phyloP scores from a whole-genome alignment of 2,888 invertebrate genomes.

The Yponomeuta cagnagella region DNA sequence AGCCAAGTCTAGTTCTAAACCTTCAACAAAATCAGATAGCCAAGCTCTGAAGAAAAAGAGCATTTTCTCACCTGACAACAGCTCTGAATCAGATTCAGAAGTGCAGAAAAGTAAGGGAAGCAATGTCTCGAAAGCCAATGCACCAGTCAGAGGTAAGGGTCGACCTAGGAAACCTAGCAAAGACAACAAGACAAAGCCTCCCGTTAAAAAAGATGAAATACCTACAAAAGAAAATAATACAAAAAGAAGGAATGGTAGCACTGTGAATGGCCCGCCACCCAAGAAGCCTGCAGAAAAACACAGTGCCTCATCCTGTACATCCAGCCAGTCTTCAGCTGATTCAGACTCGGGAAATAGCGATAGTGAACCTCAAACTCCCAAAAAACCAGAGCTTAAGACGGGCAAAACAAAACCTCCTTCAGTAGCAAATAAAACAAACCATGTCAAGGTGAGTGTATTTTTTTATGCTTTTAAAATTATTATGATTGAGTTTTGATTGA shows the following conservation, averaged over 20 bases:
- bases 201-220: conserved; percentile 44
- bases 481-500: not conserved
- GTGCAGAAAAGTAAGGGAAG: conserved; percentile 45
- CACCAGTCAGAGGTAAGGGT: conserved; percentile 39
- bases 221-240: conserved; percentile 33
- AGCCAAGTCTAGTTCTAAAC: conserved; percentile 57
- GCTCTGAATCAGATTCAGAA: conserved; percentile 63
- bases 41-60: conserved; percentile 79
- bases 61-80: conserved; percentile 88
- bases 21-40: conserved; percentile 35
- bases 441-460: conserved; percentile 37
- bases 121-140: conserved; percentile 44
- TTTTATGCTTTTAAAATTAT: too few species aligned
- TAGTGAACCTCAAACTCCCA: conserved; percentile 47
- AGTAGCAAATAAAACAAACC: conserved; percentile 19
- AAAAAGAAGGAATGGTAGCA: conserved; percentile 53
- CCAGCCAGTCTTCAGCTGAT: conserved; percentile 65
- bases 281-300: conserved; percentile 56
- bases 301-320: conserved; percentile 62
- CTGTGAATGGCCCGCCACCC: conserved; percentile 54
- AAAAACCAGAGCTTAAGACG: conserved; percentile 47
- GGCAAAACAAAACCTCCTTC: conserved; percentile 56
- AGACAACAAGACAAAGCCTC: conserved; percentile 39
- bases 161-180: conserved; percentile 56
- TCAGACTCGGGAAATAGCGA: conserved; percentile 65